These are phyloP conservation scores for Falco columbarius DNA, from an alignment of 2,797 vertebrate species.

Conservation along the genomic window DNA sequence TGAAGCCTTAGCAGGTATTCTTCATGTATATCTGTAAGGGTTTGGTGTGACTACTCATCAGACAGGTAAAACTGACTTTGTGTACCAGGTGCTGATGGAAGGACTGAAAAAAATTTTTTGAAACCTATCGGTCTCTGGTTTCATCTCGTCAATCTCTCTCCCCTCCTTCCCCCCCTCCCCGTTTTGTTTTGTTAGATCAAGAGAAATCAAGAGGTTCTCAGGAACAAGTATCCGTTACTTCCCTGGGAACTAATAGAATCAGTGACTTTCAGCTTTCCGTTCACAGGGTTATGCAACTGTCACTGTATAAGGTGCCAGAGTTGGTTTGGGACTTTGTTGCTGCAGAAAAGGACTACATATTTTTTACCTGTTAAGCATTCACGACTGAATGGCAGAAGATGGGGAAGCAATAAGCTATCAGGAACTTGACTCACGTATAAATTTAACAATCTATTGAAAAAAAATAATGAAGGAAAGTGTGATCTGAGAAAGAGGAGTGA, in stretches of 20 bases:
- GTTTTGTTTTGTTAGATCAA: too few relatives aligned
- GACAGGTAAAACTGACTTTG: not conserved
- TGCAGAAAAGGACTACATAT: not conserved
- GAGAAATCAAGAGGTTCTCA: not conserved
- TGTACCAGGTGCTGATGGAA: not conserved
- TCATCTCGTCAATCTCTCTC: not conserved
- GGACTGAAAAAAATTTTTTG: not conserved
- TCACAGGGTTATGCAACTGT: not conserved
- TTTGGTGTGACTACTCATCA: not conserved
- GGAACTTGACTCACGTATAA: not conserved
- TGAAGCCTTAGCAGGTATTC: not conserved
- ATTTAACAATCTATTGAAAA: not conserved
- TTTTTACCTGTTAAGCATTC: not conserved
- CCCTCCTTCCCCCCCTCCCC: too few relatives aligned
- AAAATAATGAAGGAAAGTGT: not conserved
- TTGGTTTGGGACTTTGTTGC: not conserved
- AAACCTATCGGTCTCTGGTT: not conserved
- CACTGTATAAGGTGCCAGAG: not conserved
- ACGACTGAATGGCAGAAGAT: not conserved
- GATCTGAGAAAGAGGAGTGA: not conserved
- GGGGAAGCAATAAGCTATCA: not conserved
- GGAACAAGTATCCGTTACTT: not conserved
- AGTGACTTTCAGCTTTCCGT: not conserved
- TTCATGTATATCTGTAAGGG: not conserved
- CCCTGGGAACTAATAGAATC: not conserved